These are phyloP conservation scores for Falco peregrinus DNA, from an alignment of 2,797 vertebrate species.

Conservation along the genomic window DNA sequence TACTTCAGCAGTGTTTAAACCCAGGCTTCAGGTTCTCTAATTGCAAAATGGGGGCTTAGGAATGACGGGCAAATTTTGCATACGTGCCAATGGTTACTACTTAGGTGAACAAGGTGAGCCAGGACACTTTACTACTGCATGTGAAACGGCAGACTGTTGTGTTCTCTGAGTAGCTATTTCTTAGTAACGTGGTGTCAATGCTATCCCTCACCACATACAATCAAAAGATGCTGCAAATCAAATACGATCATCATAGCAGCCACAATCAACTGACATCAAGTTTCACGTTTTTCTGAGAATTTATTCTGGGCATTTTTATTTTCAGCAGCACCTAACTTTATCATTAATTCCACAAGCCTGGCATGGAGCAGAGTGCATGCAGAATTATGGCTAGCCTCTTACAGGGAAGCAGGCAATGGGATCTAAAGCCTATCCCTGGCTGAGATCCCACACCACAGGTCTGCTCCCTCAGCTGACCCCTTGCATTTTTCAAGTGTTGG, in stretches of 20 bases:
- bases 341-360: neutral
- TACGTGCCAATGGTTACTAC: neutral
- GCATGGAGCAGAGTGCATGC: neutral
- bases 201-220: neutral
- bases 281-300: neutral
- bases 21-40: neutral
- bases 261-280: conserved; percentile 22
- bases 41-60: neutral
- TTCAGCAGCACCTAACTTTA: neutral
- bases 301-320: conserved; percentile 11
- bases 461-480: neutral
- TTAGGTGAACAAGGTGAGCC: neutral
- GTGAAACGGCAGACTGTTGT: neutral
- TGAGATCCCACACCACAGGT: neutral
- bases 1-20: conserved; percentile 2
- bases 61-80: neutral
- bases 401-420: neutral
- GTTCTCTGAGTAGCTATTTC: neutral
- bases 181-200: neutral
- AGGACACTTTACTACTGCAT: neutral
- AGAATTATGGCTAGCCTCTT: neutral
- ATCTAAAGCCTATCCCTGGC: neutral
- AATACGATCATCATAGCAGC: neutral
- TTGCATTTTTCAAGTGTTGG: neutral
- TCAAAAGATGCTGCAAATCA: conserved; percentile 29